Conservation (phyloP, 2,797 vertebrate genomes). For the Sphenopsis melanotis region DNA sequence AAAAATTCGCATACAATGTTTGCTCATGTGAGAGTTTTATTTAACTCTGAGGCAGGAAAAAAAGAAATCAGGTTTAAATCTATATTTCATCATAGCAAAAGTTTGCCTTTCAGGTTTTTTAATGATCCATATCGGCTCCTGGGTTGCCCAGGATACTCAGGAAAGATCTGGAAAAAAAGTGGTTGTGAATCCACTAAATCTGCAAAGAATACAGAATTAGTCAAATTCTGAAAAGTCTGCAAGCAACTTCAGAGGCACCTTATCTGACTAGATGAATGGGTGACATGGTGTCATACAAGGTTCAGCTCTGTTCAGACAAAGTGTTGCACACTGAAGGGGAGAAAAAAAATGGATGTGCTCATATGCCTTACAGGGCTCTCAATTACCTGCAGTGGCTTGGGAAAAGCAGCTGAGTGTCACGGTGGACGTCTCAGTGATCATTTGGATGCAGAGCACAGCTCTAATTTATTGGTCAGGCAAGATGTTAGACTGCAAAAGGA, state of each 20-base stretch:
- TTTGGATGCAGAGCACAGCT: slow-evolving; percentile 31
- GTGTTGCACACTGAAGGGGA: background rate
- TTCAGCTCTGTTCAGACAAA: slow-evolving; percentile 39
- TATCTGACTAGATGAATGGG: background rate
- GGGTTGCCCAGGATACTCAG: background rate
- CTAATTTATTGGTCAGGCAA: slow-evolving; percentile 26
- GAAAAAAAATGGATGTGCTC: background rate
- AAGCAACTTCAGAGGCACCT: background rate
- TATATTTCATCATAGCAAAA: background rate
- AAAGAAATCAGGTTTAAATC: background rate
- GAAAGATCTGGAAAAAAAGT: background rate
- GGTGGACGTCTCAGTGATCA: background rate
- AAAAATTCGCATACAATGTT: background rate
- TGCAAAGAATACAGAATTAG: background rate
- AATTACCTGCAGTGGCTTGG: slow-evolving; percentile 12
- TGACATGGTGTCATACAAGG: background rate
- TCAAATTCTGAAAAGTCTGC: background rate
- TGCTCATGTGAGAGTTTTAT: background rate
- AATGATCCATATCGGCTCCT: background rate
- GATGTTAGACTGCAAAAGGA: slow-evolving; percentile 5
- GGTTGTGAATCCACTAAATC: background rate
- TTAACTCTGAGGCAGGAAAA: background rate
- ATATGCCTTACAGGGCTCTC: background rate
- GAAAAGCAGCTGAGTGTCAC: slow-evolving; percentile 27
- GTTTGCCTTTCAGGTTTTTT: background rate